These are phyloP conservation scores for Rhopalosiphum padi DNA, from an alignment of 1,140 invertebrate species.

Conservation along the genomic window DNA sequence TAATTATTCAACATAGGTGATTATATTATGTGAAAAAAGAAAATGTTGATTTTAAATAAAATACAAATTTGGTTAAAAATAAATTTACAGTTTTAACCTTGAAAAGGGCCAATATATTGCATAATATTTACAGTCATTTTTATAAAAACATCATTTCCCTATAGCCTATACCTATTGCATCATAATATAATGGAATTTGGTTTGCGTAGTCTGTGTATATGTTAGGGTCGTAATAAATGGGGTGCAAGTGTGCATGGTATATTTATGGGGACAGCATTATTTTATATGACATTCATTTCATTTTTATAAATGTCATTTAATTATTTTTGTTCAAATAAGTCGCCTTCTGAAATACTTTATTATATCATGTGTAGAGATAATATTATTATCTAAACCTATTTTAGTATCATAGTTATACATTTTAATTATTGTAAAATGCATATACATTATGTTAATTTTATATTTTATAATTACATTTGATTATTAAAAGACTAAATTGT, in stretches of 20 bases:
- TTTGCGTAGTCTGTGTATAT: background rate
- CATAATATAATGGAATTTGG: background rate
- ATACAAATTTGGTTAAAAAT: background rate
- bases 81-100: background rate
- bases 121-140: constrained; percentile 22
- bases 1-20: background rate
- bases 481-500: background rate
- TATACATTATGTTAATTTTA: background rate
- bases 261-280: background rate
- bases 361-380: background rate
- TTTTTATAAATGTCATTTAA: constrained; percentile 8
- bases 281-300: constrained; percentile 8
- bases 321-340: background rate
- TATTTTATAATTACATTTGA: background rate
- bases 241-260: background rate
- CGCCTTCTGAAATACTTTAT: background rate
- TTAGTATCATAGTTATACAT: background rate
- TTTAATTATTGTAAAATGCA: background rate
- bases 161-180: background rate
- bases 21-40: background rate
- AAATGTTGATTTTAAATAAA: background rate
- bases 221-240: constrained; percentile 6
- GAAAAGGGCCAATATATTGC: background rate
- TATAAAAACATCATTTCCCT: constrained; percentile 9
- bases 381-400: background rate